Base-by-base conservation (phyloP, 2,888 invertebrate species). In the Epistrophe grossulariae region DNA sequence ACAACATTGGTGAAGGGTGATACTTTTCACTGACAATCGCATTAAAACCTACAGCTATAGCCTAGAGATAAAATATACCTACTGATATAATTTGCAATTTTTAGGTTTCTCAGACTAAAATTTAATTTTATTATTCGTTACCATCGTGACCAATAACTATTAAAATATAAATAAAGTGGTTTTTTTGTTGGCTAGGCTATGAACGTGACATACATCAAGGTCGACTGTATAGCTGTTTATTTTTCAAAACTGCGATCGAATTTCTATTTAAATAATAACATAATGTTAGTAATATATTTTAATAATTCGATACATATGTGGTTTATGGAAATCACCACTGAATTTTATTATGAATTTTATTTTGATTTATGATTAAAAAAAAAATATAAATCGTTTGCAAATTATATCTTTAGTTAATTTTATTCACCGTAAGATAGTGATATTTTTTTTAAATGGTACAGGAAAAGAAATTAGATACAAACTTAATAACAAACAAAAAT, bases 161-260 rank as follows among this genome's bases (percentile, higher is more conserved):
- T n/a, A n/a, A n/a, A 72, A 76, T 48, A 76, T 40, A 55, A 71
- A 50, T 6, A 76, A 84, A 76, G 57, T 79, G 76, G 4, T 31
- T 55, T 57, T 81, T 81, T 64, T 45, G 57, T 77, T 78, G 48
- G 57, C 64, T 72, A 71, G 74, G 77, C 81, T 81, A 43, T 85
- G 78, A 74, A 85, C 85, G 81, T 85, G 85, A 81, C 85, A 78
- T 74, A 81, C 74, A 81, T 78, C 85, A 85, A 85, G 85, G 85
- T 74, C 74, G 64, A 1, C 3, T 17, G 13, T 48, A 31, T 4
- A 11, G 64, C 38, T 31, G 48, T 48, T 48, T 66, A 15, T 35
- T n/a, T 48, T 48, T 50, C 4, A 50, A 19, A 4, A 24, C n/a
- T n/a, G 9, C 38, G 17, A 35, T 68, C 28, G 35, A 3, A 68